Evolutionary conservation across 2,888 invertebrate genomes (phyloP), one percentile per base, ranked within the genome.

Genomic region (Thera obeliscata): DNA sequence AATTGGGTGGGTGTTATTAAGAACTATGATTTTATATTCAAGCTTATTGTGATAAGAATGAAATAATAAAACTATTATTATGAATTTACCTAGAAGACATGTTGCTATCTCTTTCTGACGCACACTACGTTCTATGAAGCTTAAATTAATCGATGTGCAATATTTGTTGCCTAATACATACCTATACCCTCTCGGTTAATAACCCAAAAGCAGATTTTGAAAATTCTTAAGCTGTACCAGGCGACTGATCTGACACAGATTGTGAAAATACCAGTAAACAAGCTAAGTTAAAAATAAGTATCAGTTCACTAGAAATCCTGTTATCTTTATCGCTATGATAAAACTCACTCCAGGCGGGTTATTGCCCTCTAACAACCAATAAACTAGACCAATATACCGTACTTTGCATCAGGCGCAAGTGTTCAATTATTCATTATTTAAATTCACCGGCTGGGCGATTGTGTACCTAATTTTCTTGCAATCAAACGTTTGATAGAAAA

Each of bases 331-430:
- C 7, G 56, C 36, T 49, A 41, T 56, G 4, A 8, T 41, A 41
- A 41, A 54, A 41, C 50, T 33, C 56, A 56, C 63, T 56, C 56
- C n/a, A 33, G 11, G 41, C 35, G n/a, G 57, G 35, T 64, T 57
- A 57, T 64, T 50, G 52, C 64, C 50, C 48, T 43, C 57, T 43
- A 64, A 64, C 64, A 57, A 64, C 57, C 57, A 38, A 63, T 63
- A 49, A 56, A 56, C 62, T 56, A 61, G n/a, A 56, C 48, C 55
- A 61, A 60, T 52, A 55, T 36, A n/a, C 55, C 36, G 48, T 61
- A 48, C 22, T 22, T 22, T 22, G 22, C 22, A 22, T 1, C 22
- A 22, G 22, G 22, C 22, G 22, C 1, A 22, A 5, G n/a, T 12
- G 12, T 49, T 12, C 3, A 5, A n/a, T n/a, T 0, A 49, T 48